phyloP scores from a whole-genome alignment of 2,888 invertebrate genomes.

The Drosophila paracracens region DNA sequence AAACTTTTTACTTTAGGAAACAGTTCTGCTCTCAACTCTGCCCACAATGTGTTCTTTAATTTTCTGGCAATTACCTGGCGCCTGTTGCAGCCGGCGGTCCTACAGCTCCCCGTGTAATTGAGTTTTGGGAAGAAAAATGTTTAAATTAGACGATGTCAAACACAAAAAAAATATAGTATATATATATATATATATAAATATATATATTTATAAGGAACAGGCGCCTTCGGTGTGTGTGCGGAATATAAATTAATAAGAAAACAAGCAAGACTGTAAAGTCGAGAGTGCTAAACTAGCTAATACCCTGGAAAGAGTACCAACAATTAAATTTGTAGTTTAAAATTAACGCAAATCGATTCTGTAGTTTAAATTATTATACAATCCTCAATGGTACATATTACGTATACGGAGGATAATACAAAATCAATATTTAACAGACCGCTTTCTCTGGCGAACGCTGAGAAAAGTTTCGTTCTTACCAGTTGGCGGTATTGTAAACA shows the following conservation, averaged over 20 bases:
- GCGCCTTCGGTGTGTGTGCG: conserved; percentile 27
- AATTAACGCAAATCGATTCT: background rate
- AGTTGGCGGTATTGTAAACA: background rate
- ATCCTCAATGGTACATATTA: background rate
- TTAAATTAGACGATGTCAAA: conserved; percentile 63
- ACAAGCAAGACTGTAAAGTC: background rate
- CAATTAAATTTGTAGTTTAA: background rate
- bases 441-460: background rate
- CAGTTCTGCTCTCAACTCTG: background rate
- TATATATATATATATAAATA: background rate
- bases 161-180: conserved; percentile 4
- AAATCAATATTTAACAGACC: background rate
- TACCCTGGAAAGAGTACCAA: conserved; percentile 8
- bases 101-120: conserved; percentile 57
- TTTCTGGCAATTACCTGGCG: conserved; percentile 73
- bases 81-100: conserved; percentile 24
- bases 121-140: conserved; percentile 59
- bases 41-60: conserved; percentile 37
- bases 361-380: background rate
- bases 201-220: conserved; percentile 14
- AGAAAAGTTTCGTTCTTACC: background rate
- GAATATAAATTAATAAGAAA: conserved; percentile 52
- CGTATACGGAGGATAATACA: background rate
- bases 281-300: background rate
- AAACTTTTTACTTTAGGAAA: conserved; percentile 52